Conservation (phyloP, 2,797 vertebrate species). For the Pipistrellus kuhlii region DNA sequence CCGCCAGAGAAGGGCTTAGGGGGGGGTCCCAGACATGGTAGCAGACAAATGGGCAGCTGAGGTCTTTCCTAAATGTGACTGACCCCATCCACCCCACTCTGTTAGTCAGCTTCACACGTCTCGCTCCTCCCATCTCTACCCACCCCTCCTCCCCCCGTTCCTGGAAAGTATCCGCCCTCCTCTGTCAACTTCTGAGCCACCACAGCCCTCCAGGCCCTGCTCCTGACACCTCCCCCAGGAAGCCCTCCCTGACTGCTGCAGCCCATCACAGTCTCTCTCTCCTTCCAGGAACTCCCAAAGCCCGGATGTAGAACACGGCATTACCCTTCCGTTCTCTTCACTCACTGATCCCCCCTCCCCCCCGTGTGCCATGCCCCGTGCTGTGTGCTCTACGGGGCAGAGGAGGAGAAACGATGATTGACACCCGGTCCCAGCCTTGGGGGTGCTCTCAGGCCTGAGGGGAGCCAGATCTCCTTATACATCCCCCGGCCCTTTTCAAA, state of each 20-base stretch:
- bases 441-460: not conserved
- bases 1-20: not conserved
- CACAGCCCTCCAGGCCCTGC: not conserved
- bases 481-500: not conserved
- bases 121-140: not conserved
- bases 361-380: not conserved
- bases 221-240: not conserved
- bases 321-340: not conserved
- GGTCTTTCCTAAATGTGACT: not conserved
- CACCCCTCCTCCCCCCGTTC: no score
- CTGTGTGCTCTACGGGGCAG: not conserved
- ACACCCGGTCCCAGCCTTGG: not conserved
- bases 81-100: no score
- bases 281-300: not conserved
- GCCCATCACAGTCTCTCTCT: not conserved
- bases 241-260: slow-evolving; percentile 7
- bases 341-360: not conserved
- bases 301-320: no score
- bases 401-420: no score
- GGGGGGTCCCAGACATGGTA: not conserved
- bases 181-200: not conserved
- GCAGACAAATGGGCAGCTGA: not conserved
- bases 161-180: not conserved
- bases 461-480: not conserved
- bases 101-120: not conserved